Percentiles rank a stretch among this genome's conserved stretches.
These are phyloP conservation scores for Adelosebastes latens DNA, from an alignment of 2,797 vertebrate genomes.

Conservation along the genomic window DNA sequence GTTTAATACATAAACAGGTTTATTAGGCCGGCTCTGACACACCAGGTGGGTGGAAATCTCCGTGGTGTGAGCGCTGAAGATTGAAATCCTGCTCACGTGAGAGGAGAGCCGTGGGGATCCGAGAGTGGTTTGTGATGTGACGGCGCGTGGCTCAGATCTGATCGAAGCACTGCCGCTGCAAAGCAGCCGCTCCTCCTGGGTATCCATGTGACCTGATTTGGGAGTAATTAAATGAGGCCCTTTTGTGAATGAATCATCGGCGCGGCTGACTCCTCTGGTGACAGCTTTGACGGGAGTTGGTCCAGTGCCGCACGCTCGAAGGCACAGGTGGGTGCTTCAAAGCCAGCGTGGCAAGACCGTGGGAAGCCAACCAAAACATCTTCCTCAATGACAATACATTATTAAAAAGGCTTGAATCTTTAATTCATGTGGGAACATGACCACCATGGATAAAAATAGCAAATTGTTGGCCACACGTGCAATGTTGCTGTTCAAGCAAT, in stretches of 20 bases:
- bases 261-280: slow-evolving; percentile 33
- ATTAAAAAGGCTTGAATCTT: slow-evolving; percentile 75
- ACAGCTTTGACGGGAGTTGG: slow-evolving; percentile 67
- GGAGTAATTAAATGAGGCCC: slow-evolving; percentile 72
- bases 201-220: slow-evolving; percentile 62
- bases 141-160: slow-evolving; percentile 43
- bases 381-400: slow-evolving; percentile 76
- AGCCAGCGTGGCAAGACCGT: slow-evolving; percentile 47
- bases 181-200: slow-evolving; percentile 54
- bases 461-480: slow-evolving; percentile 6
- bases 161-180: slow-evolving; percentile 34
- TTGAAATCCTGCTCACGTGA: slow-evolving; percentile 65
- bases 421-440: slow-evolving; percentile 77
- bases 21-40: slow-evolving; percentile 51
- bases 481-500: slow-evolving; percentile 37
- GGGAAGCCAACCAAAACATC: slow-evolving; percentile 68
- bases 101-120: slow-evolving; percentile 36
- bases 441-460: slow-evolving; percentile 67
- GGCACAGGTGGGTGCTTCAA: slow-evolving; percentile 70
- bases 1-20: slow-evolving; percentile 67
- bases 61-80: slow-evolving; percentile 46
- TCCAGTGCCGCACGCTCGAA: slow-evolving; percentile 26
- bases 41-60: slow-evolving; percentile 65
- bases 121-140: slow-evolving; percentile 58
- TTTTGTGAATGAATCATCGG: slow-evolving; percentile 74